These are phyloP conservation scores for Oncorhynchus mykiss DNA, from an alignment of 2,113 vertebrate genomes.

Conservation along the genomic window DNA sequence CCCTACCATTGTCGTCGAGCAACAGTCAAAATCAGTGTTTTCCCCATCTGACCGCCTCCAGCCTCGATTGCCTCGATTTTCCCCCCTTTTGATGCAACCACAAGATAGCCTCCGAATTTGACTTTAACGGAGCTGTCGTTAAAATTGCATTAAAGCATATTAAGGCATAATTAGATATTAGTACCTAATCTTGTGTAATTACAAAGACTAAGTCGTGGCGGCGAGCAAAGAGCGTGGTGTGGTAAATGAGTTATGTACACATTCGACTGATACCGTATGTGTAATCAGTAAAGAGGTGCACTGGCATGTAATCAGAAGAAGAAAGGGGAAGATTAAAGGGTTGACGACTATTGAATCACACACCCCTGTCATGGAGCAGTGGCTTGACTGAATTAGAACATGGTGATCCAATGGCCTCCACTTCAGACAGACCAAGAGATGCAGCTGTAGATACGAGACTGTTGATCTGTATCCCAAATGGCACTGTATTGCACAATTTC, in stretches of 20 bases:
- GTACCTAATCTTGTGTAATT: constrained; percentile 71
- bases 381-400: constrained; percentile 25
- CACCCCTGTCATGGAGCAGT: constrained; percentile 27
- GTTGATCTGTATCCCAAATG: too few species aligned
- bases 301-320: constrained; percentile 38
- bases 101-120: constrained; percentile 46
- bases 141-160: constrained; percentile 77
- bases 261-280: constrained; percentile 50
- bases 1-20: constrained; percentile 8
- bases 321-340: not conserved
- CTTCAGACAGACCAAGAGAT: constrained; percentile 16
- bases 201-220: constrained; percentile 54
- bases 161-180: constrained; percentile 76
- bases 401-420: constrained; percentile 16
- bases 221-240: constrained; percentile 33
- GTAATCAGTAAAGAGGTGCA: constrained; percentile 41
- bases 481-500: too few species aligned
- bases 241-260: constrained; percentile 62
- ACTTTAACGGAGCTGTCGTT: constrained; percentile 69
- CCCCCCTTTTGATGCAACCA: constrained; percentile 35
- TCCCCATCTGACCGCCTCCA: constrained; percentile 18
- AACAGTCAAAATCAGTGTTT: constrained; percentile 11
- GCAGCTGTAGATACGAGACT: not conserved
- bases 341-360: constrained; percentile 22
- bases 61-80: constrained; percentile 48